phyloP scores from a whole-genome alignment of 2,797 vertebrate genomes.

The Prionace glauca region DNA sequence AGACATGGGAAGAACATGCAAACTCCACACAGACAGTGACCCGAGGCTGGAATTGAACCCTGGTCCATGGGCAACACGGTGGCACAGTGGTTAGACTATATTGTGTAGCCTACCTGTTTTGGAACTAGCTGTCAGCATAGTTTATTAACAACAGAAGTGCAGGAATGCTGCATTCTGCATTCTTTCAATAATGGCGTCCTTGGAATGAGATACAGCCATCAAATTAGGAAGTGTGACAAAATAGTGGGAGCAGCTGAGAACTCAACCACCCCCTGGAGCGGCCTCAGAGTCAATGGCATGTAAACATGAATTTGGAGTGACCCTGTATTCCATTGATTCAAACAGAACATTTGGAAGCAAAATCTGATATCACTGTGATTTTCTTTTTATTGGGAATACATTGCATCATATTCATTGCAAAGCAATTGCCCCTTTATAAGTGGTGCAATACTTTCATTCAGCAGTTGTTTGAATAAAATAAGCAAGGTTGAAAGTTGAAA shows the following conservation, averaged over 20 bases:
- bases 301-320: neutral
- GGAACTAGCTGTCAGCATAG: neutral
- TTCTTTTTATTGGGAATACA: neutral
- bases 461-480: neutral
- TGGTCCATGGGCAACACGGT: no score
- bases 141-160: neutral
- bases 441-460: neutral
- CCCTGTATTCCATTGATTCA: neutral
- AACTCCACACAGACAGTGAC: no score
- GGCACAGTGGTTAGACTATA: no score
- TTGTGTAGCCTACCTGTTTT: neutral
- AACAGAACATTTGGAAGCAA: neutral
- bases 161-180: neutral
- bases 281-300: neutral
- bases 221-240: neutral
- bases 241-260: neutral
- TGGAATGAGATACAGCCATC: neutral
- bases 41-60: no score
- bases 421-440: neutral
- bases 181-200: neutral
- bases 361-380: neutral
- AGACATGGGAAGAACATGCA: no score
- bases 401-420: neutral
- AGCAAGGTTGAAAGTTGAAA: neutral
- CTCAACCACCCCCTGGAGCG: neutral